Evolutionary conservation across 1,140 invertebrate genomes (phyloP).

Genomic region (Anastrepha ludens): DNA sequence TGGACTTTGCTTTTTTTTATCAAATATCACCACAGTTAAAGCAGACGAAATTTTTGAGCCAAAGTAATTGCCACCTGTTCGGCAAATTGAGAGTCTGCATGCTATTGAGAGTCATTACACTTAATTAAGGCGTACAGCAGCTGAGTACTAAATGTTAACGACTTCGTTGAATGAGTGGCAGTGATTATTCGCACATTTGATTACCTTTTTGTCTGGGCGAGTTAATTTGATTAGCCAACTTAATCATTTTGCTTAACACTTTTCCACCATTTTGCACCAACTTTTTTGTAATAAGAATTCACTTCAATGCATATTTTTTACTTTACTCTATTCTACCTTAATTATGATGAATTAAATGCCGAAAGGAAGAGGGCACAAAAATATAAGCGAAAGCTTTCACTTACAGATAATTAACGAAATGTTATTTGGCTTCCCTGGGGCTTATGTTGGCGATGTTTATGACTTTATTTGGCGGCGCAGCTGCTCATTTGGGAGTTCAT

Average conservation of each 20-base stretch:
- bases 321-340: not conserved
- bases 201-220: not conserved
- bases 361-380: not conserved
- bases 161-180: not conserved
- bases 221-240: not conserved
- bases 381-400: not conserved
- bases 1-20: too few relatives aligned
- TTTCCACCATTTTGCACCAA: not conserved
- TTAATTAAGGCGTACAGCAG: too few relatives aligned
- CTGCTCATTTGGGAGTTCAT: not conserved
- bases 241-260: not conserved
- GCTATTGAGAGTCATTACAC: too few relatives aligned
- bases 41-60: too few relatives aligned
- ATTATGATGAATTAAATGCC: not conserved
- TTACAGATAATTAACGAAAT: not conserved
- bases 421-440: not conserved
- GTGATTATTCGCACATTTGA: slow-evolving; percentile 16
- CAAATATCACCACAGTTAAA: too few relatives aligned
- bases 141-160: not conserved
- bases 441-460: not conserved
- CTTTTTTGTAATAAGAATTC: not conserved
- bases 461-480: not conserved
- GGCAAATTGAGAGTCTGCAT: too few relatives aligned
- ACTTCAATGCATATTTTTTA: not conserved
- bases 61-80: too few relatives aligned